Evolutionary conservation across 2,797 vertebrate genomes (phyloP).

Genomic region (Diceros bicornis): DNA sequence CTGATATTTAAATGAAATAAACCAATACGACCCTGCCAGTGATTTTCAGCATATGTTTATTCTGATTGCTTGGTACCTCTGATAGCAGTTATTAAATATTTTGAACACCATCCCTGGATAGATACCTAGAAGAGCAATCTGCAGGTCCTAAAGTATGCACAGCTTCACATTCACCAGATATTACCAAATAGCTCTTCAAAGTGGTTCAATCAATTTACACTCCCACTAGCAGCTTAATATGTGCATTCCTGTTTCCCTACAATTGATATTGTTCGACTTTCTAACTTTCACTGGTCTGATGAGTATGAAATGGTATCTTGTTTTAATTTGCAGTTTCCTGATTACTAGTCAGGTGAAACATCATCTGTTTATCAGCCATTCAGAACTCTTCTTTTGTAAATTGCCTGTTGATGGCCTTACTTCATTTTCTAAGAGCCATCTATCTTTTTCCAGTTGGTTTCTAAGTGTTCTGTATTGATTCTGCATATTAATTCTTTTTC

Average conservation of each 20-base stretch:
- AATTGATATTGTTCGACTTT: neutral
- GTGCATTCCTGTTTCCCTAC: neutral
- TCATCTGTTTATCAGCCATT: neutral
- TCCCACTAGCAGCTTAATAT: neutral
- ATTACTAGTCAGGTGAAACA: conserved; percentile 33
- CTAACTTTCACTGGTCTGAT: neutral
- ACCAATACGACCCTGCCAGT: neutral
- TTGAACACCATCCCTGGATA: neutral
- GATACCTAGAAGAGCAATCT: neutral
- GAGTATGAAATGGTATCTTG: neutral
- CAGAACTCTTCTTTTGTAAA: conserved; percentile 28
- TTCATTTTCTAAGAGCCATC: neutral
- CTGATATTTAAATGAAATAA: conserved; percentile 34
- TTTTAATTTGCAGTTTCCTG: conserved; percentile 51
- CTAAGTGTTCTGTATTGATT: neutral
- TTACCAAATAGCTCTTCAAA: neutral
- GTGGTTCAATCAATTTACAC: neutral
- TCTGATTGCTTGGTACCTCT: neutral
- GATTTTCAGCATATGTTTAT: neutral
- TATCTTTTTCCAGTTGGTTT: conserved; percentile 37
- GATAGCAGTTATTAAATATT: conserved; percentile 46
- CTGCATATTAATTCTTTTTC: conserved; percentile 15
- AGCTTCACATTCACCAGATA: conserved; percentile 8
- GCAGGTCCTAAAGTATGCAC: neutral
- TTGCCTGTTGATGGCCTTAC: neutral